These are phyloP conservation scores for Sitophilus oryzae DNA, from an alignment of 1,140 invertebrate genomes.

Conservation along the genomic window DNA sequence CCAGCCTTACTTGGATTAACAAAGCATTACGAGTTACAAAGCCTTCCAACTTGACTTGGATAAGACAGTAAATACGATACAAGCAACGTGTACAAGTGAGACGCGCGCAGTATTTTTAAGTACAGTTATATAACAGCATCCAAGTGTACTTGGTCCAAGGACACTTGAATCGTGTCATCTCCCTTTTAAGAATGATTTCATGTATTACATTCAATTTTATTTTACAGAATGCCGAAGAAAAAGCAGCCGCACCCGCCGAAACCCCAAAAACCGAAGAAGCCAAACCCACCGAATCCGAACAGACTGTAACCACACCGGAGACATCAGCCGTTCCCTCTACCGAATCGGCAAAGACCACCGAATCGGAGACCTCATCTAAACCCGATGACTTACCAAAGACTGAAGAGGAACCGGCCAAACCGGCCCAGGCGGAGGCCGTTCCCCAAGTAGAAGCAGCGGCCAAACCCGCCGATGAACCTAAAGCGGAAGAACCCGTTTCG, in stretches of 20 bases:
- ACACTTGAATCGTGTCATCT: no score
- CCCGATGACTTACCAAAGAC: constrained; percentile 22
- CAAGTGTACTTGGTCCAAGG: no score
- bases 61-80: no score
- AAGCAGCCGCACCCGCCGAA: constrained; percentile 31
- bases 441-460: constrained; percentile 17
- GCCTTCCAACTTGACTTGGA: no score
- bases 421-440: constrained; percentile 21
- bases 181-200: no score
- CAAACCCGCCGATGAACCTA: constrained; percentile 18
- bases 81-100: no score
- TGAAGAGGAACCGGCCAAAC: constrained; percentile 20
- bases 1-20: no score
- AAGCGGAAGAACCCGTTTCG: constrained; percentile 13
- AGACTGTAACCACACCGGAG: constrained; percentile 26
- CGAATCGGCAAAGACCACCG: constrained; percentile 4
- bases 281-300: constrained; percentile 14
- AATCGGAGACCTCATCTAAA: constrained; percentile 1
- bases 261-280: constrained; percentile 32
- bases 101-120: no score
- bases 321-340: constrained; percentile 26
- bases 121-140: no score
- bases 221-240: constrained; percentile 37
- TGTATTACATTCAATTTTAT: constrained; percentile 5
- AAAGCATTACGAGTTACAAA: no score